Percentiles rank a stretch among this genome's conserved stretches.
Conservation (phyloP, 2,797 vertebrate species). For the Tangara arthus region DNA sequence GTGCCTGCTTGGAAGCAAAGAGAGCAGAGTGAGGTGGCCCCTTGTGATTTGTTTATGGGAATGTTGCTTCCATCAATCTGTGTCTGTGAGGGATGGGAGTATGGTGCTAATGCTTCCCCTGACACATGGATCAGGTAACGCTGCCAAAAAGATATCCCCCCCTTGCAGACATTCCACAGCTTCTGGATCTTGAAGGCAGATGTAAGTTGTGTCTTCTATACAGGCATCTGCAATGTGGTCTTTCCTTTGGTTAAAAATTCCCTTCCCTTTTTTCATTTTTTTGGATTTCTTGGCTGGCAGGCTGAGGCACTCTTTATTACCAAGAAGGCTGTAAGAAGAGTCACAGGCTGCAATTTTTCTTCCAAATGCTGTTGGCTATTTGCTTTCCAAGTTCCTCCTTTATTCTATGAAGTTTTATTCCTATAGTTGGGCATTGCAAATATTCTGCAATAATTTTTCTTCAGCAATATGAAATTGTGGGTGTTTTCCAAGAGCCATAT, state of each 20-base stretch:
- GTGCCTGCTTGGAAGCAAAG: not conserved
- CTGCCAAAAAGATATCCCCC: constrained; percentile 18
- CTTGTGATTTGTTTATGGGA: constrained; percentile 6
- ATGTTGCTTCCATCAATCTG: constrained; percentile 16
- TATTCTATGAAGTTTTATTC: not conserved
- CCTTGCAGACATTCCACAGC: constrained; percentile 26
- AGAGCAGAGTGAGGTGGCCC: not conserved
- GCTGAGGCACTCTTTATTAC: not conserved
- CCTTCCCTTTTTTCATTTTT: not conserved
- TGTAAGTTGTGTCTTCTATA: constrained; percentile 3
- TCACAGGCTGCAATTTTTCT: not conserved
- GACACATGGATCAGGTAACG: constrained; percentile 9
- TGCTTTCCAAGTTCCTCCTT: not conserved
- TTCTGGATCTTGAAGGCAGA: constrained; percentile 49
- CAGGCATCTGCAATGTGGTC: not conserved
- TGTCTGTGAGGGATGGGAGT: not conserved
- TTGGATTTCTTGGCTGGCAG: not conserved
- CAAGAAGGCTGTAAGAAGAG: not conserved
- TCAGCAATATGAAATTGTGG: not conserved
- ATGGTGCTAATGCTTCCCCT: constrained; percentile 42
- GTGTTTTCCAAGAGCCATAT: not conserved
- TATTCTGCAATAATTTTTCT: not conserved
- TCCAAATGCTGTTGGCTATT: not conserved
- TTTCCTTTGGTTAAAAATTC: not conserved
- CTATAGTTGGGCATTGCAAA: not conserved